Evolutionary conservation across 2,888 invertebrate genomes (phyloP).

Genomic region (Chironomus riparius): DNA sequence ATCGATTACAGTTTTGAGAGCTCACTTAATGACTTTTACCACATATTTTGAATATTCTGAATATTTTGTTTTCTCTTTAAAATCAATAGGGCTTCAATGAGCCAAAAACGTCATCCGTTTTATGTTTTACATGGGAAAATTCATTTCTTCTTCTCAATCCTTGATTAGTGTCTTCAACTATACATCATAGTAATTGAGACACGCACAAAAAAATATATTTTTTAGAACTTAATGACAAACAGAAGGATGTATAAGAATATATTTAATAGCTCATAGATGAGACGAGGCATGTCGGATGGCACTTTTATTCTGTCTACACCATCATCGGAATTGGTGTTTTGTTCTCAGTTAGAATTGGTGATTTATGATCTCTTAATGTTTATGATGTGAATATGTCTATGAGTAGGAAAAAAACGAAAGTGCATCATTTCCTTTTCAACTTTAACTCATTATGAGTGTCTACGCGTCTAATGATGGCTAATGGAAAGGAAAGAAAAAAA

Average conservation of each 20-base stretch:
- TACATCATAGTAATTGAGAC: neutral
- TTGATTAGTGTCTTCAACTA: neutral
- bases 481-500: constrained; percentile 12
- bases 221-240: constrained; percentile 9
- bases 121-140: constrained; percentile 10
- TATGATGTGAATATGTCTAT: neutral
- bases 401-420: constrained; percentile 17
- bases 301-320: constrained; percentile 15
- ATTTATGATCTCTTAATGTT: constrained; percentile 12
- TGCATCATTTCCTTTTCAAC: constrained; percentile 18
- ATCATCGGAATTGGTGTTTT: neutral
- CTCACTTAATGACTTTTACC: constrained; percentile 8
- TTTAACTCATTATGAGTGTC: constrained; percentile 1
- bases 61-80: no score
- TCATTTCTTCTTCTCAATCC: neutral
- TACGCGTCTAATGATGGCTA: constrained; percentile 16
- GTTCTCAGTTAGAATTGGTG: neutral
- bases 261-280: constrained; percentile 9
- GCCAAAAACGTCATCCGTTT: constrained; percentile 10
- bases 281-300: constrained; percentile 23
- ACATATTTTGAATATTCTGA: neutral
- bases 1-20: constrained; percentile 12
- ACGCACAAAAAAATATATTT: neutral
- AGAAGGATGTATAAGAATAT: constrained; percentile 11
- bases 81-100: neutral